Percentiles rank a stretch among this genome's conserved stretches.
phyloP scores from a whole-genome alignment of 2,888 invertebrate species.

The Scaptomyza flava region DNA sequence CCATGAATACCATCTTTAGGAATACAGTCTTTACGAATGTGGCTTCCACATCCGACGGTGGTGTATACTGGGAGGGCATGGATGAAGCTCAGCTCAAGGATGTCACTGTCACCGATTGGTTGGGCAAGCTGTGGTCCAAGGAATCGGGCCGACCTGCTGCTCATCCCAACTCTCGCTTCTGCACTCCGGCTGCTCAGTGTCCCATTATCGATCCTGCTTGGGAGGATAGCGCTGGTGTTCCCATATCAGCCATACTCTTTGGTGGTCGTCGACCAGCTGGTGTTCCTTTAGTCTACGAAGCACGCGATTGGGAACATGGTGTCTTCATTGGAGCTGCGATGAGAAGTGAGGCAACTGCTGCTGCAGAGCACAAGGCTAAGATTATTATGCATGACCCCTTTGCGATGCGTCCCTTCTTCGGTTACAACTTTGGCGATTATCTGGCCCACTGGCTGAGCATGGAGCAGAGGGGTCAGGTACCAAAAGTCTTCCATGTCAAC shows the following conservation, averaged over 20 bases:
- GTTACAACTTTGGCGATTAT: conserved; percentile 99
- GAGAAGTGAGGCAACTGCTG: conserved; percentile 98
- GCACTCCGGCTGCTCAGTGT: conserved; percentile 96
- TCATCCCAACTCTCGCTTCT: conserved; percentile 99
- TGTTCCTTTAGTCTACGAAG: conserved; percentile 96
- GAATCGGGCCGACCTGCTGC: conserved; percentile 91
- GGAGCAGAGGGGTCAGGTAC: conserved; percentile 89
- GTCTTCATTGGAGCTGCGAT: conserved; percentile 97
- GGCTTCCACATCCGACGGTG: conserved; percentile 96
- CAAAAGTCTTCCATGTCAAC: conserved; percentile 99
- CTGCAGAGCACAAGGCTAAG: conserved; percentile 97
- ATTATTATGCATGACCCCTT: conserved; percentile 99
- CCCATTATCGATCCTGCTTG: conserved; percentile 97
- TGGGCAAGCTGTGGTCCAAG: conserved; percentile 90
- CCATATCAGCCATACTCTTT: conserved; percentile 97
- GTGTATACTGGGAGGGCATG: conserved; percentile 99
- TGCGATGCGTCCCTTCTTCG: conserved; percentile 99
- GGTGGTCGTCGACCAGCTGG: conserved; percentile 97
- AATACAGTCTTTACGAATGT: conserved; percentile 99
- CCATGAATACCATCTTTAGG: conserved; percentile 95
- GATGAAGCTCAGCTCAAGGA: conserved; percentile 88
- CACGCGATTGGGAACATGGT: conserved; percentile 97
- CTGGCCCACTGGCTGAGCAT: conserved; percentile 97
- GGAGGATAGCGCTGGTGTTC: conserved; percentile 97
- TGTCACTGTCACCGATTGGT: conserved; percentile 91